Evolutionary conservation across 2,888 invertebrate species (phyloP), one percentile per base, ranked within the genome.

Genomic region (Norana najaformis): DNA sequence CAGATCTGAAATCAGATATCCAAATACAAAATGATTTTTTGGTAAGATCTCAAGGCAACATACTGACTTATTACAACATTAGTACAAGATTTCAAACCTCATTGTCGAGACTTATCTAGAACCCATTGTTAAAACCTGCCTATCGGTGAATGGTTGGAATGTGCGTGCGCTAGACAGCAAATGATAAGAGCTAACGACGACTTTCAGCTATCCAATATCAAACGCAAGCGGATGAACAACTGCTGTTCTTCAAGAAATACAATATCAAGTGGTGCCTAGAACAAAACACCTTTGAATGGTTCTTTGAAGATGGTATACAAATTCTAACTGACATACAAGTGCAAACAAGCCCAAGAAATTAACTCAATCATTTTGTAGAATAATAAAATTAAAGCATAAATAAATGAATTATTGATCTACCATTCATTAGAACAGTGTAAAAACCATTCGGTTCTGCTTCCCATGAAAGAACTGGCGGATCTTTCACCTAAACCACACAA

Each of bases 361-460:
- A 69, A 30, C 69, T 69, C 69, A n/a, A n/a, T n/a, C 69, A 69
- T 69, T 69, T n/a, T n/a, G 30, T n/a, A 23, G n/a, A 69, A 69
- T 69, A 69, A 0, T n/a, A 69, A 1, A n/a, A 69, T 69, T 30
- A 13, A 69, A 69, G 69, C 1, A 69, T n/a, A 69, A n/a, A 47
- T n/a, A 36, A 89, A 36, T 38, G 36, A 35, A 83, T 18, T 47
- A 16, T 1, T 11, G 18, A 89, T 34, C 92, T 92, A 97, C 97
- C 97, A 89, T 97, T 97, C 97, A 97, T 97, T 93, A 97, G 96
- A 6, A 98, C 95, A 0, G 97, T 97, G 94, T 98, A 98, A 90
- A 96, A 96, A 11, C 93, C 93, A 88, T 93, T 94, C 6, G 93
- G 91, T 90, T 95, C 95, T 18, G 94, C 94, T 0, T 96, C 95